Conservation (phyloP, 2,888 invertebrate species). For the Drosophila parthenogenetica region DNA sequence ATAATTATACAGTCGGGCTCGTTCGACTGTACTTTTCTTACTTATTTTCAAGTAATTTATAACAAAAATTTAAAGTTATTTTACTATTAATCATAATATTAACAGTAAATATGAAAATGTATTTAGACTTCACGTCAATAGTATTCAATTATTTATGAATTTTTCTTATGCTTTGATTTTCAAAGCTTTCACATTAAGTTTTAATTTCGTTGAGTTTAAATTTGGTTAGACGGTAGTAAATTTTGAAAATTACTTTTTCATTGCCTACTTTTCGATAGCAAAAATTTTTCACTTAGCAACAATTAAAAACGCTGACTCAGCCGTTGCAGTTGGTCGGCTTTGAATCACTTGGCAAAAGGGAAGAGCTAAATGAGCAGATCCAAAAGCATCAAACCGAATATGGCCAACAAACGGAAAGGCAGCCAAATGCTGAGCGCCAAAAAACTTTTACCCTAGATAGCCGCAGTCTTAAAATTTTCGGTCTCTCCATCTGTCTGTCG, state of each 20-base stretch:
- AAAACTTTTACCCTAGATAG: constrained; percentile 69
- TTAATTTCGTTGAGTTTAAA: constrained; percentile 4
- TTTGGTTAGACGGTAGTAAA: constrained; percentile 47
- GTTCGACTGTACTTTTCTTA: too few species aligned
- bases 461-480: constrained; percentile 48
- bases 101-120: too few species aligned
- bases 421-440: constrained; percentile 62
- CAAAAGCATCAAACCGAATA: constrained; percentile 59
- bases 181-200: not conserved
- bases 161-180: not conserved
- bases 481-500: constrained; percentile 2
- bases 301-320: constrained; percentile 75
- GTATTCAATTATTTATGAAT: too few species aligned
- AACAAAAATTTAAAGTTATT: too few species aligned
- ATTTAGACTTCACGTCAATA: too few species aligned
- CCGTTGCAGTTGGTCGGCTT: constrained; percentile 57
- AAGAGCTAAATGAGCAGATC: constrained; percentile 16
- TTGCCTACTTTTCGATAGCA: constrained; percentile 65
- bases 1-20: too few species aligned
- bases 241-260: constrained; percentile 55
- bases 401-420: constrained; percentile 60
- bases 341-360: constrained; percentile 53
- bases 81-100: too few species aligned
- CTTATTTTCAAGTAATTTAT: too few species aligned
- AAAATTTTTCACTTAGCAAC: constrained; percentile 70